Evolutionary conservation across 2,113 vertebrate species (phyloP).

Genomic region (Okapia johnstoni): DNA sequence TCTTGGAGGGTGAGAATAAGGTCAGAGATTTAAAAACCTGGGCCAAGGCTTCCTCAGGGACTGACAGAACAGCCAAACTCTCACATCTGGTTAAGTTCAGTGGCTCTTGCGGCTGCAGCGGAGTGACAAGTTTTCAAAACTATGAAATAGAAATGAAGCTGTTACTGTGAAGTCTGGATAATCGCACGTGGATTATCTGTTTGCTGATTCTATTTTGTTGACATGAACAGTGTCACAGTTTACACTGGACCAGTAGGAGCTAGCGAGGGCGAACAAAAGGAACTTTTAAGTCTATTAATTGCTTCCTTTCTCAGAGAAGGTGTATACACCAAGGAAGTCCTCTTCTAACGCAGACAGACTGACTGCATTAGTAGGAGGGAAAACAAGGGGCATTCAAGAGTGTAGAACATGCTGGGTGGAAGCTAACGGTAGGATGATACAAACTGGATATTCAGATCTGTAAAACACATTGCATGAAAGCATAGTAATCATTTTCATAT

Average conservation of each 20-base stretch:
- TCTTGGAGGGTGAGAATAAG: constrained; percentile 19
- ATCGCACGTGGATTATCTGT: background rate
- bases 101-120: background rate
- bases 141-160: background rate
- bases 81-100: constrained; percentile 54
- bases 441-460: background rate
- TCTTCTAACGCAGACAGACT: background rate
- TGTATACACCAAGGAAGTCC: background rate
- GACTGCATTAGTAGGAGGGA: background rate
- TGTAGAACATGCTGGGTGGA: rapidly evolving
- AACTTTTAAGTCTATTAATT: constrained; percentile 9
- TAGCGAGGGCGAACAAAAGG: background rate
- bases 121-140: constrained; percentile 65
- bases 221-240: constrained; percentile 16
- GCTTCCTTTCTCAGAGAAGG: constrained; percentile 13
- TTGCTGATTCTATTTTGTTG: constrained; percentile 11
- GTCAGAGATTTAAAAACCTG: constrained; percentile 9
- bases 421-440: rapidly evolving
- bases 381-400: background rate
- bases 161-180: background rate
- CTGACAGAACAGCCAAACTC: background rate
- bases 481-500: background rate
- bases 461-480: background rate
- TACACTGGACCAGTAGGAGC: background rate
- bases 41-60: background rate